Evolutionary conservation across 2,888 invertebrate genomes (phyloP), one percentile per base, ranked within the genome.

Genomic region (Cryptophagus acutangulus): DNA sequence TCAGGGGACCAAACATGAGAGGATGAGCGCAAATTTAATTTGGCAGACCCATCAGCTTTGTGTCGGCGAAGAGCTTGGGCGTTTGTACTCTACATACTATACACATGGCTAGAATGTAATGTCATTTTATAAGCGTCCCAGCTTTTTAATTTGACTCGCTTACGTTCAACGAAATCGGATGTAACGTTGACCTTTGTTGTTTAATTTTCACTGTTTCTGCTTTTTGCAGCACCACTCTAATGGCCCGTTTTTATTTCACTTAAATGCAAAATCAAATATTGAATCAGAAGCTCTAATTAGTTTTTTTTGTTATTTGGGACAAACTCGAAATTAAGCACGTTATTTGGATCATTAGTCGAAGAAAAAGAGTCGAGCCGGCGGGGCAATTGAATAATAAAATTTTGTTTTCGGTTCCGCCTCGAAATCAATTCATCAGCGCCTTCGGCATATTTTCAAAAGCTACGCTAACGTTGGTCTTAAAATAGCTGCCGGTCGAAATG

Each of bases 131-230:
- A 51, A 49, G 48, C 55, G 51, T 51, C 50, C 49, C 48, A 46
- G 49, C 46, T 54, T 58, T 60, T 59, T 57, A 58, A 58, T 57
- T 60, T 53, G 53, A 50, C 47, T 44, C 40, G 34, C 39, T 46
- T 40, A 43, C 40, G 41, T 43, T 41, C 41, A 40, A 46, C 43
- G 38, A 43, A 43, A 46, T 43, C 41, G 43, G 40, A 33, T 37
- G 45, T 36, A 45, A 45, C 42, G 42, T 42, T 36, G 40, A 42
- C 45, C 39, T 45, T 39, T 45, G 45, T 45, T 45, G 39, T 45
- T 36, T 40, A 42, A 45, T 45, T 45, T 45, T 36, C 38, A 20
- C 15, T 17, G 39, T 42, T 42, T 36, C 31, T 33, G 31, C 38
- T 42, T 37, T 38, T n/a, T 39, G 35, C 38, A 42, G 35, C 24